Evolutionary conservation across 2,797 vertebrate species (phyloP).

Genomic region (Muscicapa comitata): DNA sequence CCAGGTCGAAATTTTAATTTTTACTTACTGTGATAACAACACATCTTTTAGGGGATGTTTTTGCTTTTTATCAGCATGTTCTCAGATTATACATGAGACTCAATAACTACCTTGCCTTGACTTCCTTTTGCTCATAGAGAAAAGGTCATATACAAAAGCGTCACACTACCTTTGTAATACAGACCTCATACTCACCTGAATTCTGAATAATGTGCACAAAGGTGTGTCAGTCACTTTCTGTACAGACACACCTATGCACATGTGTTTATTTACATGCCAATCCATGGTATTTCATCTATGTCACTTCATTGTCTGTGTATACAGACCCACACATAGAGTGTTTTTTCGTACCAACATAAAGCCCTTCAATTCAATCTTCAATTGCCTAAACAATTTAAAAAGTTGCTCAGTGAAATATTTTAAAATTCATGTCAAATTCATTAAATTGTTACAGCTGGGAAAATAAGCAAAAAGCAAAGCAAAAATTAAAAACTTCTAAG

Average conservation of each 20-base stretch:
- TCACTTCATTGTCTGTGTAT: neutral
- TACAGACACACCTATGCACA: neutral
- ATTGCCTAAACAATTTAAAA: neutral
- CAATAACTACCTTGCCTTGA: neutral
- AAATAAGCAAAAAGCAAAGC: neutral
- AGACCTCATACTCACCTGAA: neutral
- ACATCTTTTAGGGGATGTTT: neutral
- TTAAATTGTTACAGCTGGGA: neutral
- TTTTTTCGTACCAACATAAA: neutral
- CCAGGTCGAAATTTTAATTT: neutral
- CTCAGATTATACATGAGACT: neutral
- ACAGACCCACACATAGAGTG: neutral
- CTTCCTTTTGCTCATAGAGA: neutral
- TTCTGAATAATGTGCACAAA: neutral
- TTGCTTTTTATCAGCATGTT: neutral
- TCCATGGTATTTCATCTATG: neutral
- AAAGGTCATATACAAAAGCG: neutral
- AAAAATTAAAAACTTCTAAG: accelerated
- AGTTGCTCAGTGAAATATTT: neutral
- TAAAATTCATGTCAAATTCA: neutral
- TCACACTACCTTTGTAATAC: neutral
- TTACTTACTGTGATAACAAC: neutral
- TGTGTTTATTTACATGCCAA: neutral
- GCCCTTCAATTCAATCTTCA: neutral
- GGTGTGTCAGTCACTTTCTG: neutral